Conservation (phyloP, 92 coral and sea anemone species). For the Isaurus tuberculatus region DNA sequence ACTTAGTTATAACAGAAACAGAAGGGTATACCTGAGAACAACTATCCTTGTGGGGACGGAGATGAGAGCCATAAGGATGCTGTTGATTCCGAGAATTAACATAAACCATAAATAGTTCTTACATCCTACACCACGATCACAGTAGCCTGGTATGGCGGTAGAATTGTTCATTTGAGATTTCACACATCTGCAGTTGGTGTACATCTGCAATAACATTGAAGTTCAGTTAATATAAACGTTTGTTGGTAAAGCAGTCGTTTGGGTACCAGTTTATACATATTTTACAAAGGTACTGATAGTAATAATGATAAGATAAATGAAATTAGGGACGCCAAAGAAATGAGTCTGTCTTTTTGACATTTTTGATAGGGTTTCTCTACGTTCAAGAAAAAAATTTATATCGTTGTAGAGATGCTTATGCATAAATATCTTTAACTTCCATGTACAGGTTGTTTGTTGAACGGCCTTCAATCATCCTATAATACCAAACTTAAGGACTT, state of each 20-base stretch:
- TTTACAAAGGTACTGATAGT: too few relatives aligned
- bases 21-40: constrained; percentile 19
- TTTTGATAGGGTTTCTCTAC: too few relatives aligned
- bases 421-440: too few relatives aligned
- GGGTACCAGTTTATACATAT: too few relatives aligned
- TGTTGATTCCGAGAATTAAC: constrained; percentile 17
- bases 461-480: too few relatives aligned
- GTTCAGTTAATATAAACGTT: background rate
- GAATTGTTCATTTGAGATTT: background rate
- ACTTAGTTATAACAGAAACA: background rate
- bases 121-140: constrained; percentile 16
- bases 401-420: too few relatives aligned
- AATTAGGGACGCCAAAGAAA: too few relatives aligned
- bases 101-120: constrained; percentile 19
- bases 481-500: too few relatives aligned
- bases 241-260: background rate
- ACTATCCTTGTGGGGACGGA: constrained; percentile 31
- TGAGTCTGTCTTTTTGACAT: too few relatives aligned
- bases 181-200: constrained; percentile 1
- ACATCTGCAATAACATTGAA: background rate
- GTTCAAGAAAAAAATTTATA: too few relatives aligned
- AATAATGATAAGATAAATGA: too few relatives aligned
- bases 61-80: constrained; percentile 5
- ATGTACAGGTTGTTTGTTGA: too few relatives aligned
- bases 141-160: constrained; percentile 18